phyloP scores from a whole-genome alignment of 2,888 invertebrate species.

The Tenthredo livida region DNA sequence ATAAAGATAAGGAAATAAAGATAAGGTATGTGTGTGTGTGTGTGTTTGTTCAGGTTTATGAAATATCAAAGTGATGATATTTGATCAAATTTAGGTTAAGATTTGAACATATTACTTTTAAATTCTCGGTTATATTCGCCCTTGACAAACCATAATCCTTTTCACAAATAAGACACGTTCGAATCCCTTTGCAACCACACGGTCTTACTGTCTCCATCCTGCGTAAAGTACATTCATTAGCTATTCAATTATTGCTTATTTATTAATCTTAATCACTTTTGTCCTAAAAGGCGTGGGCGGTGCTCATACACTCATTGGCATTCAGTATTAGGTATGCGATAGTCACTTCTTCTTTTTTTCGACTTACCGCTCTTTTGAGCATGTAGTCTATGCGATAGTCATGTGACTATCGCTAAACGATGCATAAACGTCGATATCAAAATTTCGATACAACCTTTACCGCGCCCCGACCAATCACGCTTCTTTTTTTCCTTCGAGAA shows the following conservation, averaged over 20 bases:
- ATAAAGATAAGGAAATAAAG: no score
- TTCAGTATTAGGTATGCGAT: no score
- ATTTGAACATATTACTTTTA: slow-evolving; percentile 70
- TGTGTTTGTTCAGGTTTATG: no score
- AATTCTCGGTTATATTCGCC: slow-evolving; percentile 71
- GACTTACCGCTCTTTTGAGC: no score
- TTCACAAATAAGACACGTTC: slow-evolving; percentile 94
- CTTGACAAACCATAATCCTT: slow-evolving; percentile 81
- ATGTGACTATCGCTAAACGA: neutral
- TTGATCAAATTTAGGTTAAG: slow-evolving; percentile 35
- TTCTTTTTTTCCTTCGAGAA: no score
- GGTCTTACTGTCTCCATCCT: slow-evolving; percentile 84
- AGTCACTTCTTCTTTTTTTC: no score
- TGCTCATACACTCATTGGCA: neutral
- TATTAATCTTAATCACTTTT: neutral
- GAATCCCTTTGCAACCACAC: slow-evolving; percentile 96
- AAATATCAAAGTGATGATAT: slow-evolving; percentile 32
- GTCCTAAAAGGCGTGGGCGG: neutral
- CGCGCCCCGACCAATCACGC: neutral
- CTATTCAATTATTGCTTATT: neutral
- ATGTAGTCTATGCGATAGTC: neutral
- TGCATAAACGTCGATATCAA: no score
- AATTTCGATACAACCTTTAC: no score
- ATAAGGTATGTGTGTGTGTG: no score
- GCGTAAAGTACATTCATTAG: neutral